Conservation (phyloP, 2,113 vertebrate genomes). For the Aythya baeri region DNA sequence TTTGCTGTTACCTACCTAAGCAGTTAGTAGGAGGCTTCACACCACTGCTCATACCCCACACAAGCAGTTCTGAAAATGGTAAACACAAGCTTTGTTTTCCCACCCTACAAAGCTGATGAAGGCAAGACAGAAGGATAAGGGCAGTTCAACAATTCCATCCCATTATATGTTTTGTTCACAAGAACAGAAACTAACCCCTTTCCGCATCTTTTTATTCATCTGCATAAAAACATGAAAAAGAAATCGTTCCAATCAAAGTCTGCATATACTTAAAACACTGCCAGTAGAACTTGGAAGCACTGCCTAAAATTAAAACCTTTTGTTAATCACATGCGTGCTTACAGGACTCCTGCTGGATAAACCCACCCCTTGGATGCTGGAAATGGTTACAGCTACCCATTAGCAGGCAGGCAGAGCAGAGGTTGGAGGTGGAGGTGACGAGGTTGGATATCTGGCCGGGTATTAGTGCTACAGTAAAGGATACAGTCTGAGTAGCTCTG, state of each 20-base stretch:
- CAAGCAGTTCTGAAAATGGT: background rate
- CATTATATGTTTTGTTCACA: background rate
- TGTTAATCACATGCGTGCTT: background rate
- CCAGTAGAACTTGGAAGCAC: background rate
- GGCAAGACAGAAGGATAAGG: background rate
- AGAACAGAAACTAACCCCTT: background rate
- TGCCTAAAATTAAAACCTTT: background rate
- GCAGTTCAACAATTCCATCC: background rate
- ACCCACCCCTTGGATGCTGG: background rate
- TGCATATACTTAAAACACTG: background rate
- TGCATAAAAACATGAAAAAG: background rate
- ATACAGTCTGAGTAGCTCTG: background rate
- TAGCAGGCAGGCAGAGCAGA: background rate
- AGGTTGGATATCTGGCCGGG: background rate
- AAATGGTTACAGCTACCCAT: background rate
- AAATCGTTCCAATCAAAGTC: background rate
- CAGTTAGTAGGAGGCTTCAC: background rate
- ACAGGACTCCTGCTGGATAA: background rate
- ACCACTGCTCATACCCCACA: background rate
- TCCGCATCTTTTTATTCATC: background rate
- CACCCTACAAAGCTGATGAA: background rate
- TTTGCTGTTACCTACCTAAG: background rate
- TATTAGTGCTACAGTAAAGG: fast-evolving
- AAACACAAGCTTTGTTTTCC: background rate
- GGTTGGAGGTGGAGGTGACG: background rate